Base-by-base conservation (phyloP, 2,113 vertebrate species). In the Parus major region DNA sequence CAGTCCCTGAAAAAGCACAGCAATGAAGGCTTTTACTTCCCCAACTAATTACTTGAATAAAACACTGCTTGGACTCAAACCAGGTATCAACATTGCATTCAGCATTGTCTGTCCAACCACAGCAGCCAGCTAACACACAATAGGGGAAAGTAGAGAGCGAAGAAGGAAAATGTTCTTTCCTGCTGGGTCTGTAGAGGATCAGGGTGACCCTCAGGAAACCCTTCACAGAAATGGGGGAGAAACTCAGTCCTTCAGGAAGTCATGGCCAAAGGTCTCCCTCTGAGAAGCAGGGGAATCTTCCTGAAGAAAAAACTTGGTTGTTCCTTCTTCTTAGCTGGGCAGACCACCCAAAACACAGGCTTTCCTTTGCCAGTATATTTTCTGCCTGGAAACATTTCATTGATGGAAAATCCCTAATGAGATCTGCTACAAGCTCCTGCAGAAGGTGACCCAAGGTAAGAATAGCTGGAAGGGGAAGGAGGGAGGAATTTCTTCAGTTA, bases 31-130 rank as follows among this genome's bases (percentile, higher is more conserved):
- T 82, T 96, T 88, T 77, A 47, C 41, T 86, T 92, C 49, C 39
- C 75, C 92, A 94, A 52, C 78, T 94, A 94, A 97, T 97, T 94
- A 93, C 89, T 65, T 89, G 70, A 35, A 82, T 73, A 82, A 93
- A 96, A 44, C 56, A 63, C 83, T 77, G 53, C 65, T 94, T 96
- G 97, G 95, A 96, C 2, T 3, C 70, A 66, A 84, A 94, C 81
- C 94, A 97, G 85, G 69, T 69, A 71, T 75, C 87, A 86, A 63
- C 86, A 88, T 88, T 35, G 46, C 91, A 88, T 94, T 86, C 86
- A 95, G 70, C 75, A 56, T 61, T 73, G 84, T 87, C 76, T 31
- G 46, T 89, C 60, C 79, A 71, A 47, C 65, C 76, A 46, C 50
- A 52, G 77, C 10, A 11, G 63, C 27, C 31, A 22, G 46, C 76